A percentile compares a stretch with the other conserved stretches of the same genome.
Evolutionary conservation across 2,113 vertebrate genomes (phyloP).

Genomic region (Centrocercus urophasianus): DNA sequence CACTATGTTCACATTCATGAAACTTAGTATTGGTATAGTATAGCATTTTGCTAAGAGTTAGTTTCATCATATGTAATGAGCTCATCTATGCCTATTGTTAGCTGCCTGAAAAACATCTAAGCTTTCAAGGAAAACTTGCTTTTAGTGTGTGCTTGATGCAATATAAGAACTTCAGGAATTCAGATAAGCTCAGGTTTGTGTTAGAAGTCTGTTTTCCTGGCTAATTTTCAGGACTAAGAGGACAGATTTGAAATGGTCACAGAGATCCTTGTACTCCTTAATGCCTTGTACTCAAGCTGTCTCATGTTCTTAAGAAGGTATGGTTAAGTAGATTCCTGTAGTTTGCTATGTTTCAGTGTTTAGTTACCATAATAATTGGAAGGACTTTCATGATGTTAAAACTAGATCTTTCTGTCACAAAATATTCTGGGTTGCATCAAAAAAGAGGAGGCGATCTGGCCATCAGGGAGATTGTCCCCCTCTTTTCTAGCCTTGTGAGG

Average conservation of each 20-base stretch:
- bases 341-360: background rate
- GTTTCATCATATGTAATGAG: background rate
- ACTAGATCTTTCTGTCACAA: background rate
- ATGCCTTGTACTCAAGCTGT: background rate
- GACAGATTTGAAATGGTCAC: background rate
- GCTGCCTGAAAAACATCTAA: background rate
- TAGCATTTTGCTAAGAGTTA: background rate
- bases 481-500: too few species aligned
- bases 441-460: too few species aligned
- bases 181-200: background rate
- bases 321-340: background rate
- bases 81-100: background rate
- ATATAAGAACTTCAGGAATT: background rate
- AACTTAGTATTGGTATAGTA: background rate
- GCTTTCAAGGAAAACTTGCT: background rate
- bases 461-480: too few species aligned
- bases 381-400: background rate
- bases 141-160: background rate
- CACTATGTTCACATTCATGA: background rate
- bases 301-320: background rate
- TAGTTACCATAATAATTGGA: background rate
- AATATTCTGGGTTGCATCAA: too few species aligned
- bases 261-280: background rate
- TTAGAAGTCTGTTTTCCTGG: background rate
- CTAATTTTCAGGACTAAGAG: background rate